phyloP scores from a whole-genome alignment of 2,113 vertebrate genomes.

The Mustela lutreola region DNA sequence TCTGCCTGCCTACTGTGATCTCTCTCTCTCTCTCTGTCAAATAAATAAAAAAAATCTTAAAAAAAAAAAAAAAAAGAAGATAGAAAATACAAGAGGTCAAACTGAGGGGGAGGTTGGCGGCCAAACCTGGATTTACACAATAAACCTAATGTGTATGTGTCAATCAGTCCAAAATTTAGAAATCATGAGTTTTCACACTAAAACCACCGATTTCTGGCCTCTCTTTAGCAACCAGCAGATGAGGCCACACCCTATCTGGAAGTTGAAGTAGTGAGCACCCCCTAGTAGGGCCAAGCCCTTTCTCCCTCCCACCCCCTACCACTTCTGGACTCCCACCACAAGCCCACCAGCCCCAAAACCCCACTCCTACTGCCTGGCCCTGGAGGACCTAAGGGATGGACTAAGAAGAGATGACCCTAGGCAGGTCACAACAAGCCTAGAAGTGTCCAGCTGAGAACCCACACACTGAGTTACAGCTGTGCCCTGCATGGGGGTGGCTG shows the following conservation, averaged over 20 bases:
- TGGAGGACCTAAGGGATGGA: background rate
- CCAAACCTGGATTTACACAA: background rate
- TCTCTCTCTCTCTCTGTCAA: too few species aligned
- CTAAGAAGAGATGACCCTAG: background rate
- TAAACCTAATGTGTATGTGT: background rate
- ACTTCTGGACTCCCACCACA: background rate
- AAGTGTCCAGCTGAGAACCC: background rate
- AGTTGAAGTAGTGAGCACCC: background rate
- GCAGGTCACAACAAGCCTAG: background rate
- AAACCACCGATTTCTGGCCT: background rate
- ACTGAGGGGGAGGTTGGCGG: background rate
- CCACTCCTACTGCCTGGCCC: too few species aligned
- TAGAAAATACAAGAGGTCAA: background rate
- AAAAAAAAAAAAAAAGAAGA: background rate
- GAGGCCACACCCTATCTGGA: background rate
- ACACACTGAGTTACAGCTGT: too few species aligned
- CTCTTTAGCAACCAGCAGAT: background rate
- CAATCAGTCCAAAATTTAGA: background rate
- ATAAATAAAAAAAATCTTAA: too few species aligned
- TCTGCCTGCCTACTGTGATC: too few species aligned
- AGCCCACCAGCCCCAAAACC: background rate
- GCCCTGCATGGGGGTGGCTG: background rate
- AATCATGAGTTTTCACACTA: slow-evolving; percentile 15
- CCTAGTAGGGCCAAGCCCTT: background rate
- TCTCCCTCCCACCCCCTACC: too few species aligned